Base-by-base conservation (phyloP, 2,888 invertebrate species). In the Biston betularia region DNA sequence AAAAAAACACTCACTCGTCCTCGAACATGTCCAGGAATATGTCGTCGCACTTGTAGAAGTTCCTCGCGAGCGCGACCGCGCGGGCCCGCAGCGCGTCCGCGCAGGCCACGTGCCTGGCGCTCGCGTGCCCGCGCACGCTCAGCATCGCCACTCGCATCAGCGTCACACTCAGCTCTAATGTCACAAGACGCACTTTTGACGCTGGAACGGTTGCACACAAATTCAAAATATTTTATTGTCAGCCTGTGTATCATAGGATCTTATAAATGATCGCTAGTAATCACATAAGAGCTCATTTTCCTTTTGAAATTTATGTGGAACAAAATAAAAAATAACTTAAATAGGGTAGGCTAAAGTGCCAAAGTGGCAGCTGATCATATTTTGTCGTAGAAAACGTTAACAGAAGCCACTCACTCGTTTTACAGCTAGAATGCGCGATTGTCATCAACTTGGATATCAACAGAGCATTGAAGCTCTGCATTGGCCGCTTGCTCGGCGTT, bases 1-100 rank as follows among this genome's bases (percentile, higher is more conserved):
- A n/a, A n/a, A n/a, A n/a, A n/a, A n/a, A n/a, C n/a, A n/a, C 94
- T 89, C 79, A 95, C 94, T 99, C 99, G 87, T 99, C 98, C 90
- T 99, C 99, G 88, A 99, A 99, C 96, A 99, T 97, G 86, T 99
- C 99, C 65, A 99, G 93, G 91, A 99, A 99, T 79, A 99, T 98
- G 83, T 99, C 99, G 91, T 99, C 99, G 78, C 98, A 97, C 95
- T 98, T 99, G 89, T 98, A 99, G 90, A 98, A 98, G 93, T 97
- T 98, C 55, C 98, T 94, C 12, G 99, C 95, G 40, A 97, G 94
- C 0, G 97, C 96, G 58, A 98, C 97, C 75, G 98, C 97, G 96
- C 81, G 96, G 90, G 88, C 97, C 95, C 75, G 97, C 94, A 77
- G 95, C 89, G 75, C 81, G 80, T 89, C 94, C 2, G 84, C 88